These are phyloP conservation scores for Leucoma salicis DNA, from an alignment of 2,888 invertebrate species.

Conservation along the genomic window DNA sequence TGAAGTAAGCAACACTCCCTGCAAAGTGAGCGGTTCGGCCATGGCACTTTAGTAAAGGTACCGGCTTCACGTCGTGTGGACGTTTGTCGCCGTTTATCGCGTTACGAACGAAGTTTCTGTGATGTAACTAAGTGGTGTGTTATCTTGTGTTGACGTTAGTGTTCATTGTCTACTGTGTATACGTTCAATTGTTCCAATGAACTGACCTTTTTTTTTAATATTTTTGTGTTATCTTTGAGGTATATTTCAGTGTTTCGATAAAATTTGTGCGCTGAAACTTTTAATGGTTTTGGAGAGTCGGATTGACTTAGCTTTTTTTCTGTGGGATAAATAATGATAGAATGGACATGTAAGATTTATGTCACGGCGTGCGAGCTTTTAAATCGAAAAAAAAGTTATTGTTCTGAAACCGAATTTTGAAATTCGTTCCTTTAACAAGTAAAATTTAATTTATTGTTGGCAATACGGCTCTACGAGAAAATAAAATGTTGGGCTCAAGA, in stretches of 20 bases:
- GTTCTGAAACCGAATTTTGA: too few relatives aligned
- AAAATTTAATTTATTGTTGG: too few relatives aligned
- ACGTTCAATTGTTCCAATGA: conserved; percentile 46
- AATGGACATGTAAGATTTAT: not conserved
- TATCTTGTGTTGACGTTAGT: conserved; percentile 44
- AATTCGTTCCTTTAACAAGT: too few relatives aligned
- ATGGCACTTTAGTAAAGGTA: conserved; percentile 45
- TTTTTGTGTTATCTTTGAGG: conserved; percentile 13
- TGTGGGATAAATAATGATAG: too few relatives aligned
- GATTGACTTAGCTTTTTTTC: too few relatives aligned
- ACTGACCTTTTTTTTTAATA: conserved; percentile 17
- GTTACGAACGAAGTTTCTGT: conserved; percentile 46
- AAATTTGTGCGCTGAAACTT: too few relatives aligned
- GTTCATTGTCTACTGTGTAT: conserved; percentile 58
- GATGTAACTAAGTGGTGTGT: conserved; percentile 48
- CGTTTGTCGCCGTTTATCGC: conserved; percentile 26
- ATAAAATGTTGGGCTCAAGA: too few relatives aligned
- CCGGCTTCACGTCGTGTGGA: conserved; percentile 29
- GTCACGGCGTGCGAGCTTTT: conserved; percentile 6
- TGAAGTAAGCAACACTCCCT: conserved; percentile 47
- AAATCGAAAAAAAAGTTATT: too few relatives aligned
- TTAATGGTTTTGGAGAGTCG: too few relatives aligned
- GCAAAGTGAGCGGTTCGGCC: conserved; percentile 71
- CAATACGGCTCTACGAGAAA: too few relatives aligned
- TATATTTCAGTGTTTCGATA: conserved; percentile 1